These are phyloP conservation scores for Etheostoma cragini DNA, from an alignment of 2,113 vertebrate species.

Conservation along the genomic window DNA sequence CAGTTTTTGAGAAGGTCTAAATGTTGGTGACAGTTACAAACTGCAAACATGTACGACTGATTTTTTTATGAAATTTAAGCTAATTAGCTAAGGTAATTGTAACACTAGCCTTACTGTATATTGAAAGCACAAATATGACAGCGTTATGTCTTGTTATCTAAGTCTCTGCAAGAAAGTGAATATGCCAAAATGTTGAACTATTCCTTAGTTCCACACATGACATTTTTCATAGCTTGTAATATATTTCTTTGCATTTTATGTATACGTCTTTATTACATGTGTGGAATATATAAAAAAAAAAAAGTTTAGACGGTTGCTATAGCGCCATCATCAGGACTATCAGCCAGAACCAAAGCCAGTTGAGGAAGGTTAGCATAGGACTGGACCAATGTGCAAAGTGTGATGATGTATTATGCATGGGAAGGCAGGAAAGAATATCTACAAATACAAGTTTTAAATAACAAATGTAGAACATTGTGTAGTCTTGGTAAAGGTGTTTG, in stretches of 20 bases:
- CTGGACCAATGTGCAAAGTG: no score
- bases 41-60: no score
- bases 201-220: neutral
- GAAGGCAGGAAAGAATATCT: no score
- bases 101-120: neutral
- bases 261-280: neutral
- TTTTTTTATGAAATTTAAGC: no score
- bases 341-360: no score
- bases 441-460: no score
- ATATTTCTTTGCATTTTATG: slow-evolving; percentile 1
- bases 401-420: no score
- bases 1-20: no score
- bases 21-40: no score
- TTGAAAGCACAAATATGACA: neutral
- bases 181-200: neutral
- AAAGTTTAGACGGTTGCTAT: neutral
- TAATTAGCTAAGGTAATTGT: neutral
- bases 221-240: neutral
- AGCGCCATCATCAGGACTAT: no score
- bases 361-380: no score
- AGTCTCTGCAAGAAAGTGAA: slow-evolving; percentile 3
- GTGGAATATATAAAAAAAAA: neutral
- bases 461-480: neutral
- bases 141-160: neutral
- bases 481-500: neutral